Conservation (phyloP, 2,888 invertebrate species). For the Catocala nupta region DNA sequence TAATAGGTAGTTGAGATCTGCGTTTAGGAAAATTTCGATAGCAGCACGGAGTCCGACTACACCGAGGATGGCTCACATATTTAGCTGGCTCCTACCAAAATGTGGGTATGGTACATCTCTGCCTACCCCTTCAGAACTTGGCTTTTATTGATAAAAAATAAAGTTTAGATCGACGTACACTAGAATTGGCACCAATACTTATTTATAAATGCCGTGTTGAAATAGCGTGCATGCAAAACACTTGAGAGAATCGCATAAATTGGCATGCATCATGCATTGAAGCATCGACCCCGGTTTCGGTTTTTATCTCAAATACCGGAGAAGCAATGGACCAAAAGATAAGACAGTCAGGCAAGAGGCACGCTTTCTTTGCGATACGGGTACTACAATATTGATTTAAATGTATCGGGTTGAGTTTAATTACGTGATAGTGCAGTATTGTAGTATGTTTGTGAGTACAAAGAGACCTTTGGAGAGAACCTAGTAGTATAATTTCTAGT, state of each 20-base stretch:
- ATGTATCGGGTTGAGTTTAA: constrained; percentile 39
- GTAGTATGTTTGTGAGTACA: no score
- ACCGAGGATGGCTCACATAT: no score
- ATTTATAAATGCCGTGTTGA: constrained; percentile 44
- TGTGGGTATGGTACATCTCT: no score
- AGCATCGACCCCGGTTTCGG: constrained; percentile 46
- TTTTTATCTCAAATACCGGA: constrained; percentile 65
- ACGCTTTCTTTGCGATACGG: constrained; percentile 60
- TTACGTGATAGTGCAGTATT: constrained; percentile 24
- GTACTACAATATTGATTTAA: constrained; percentile 48
- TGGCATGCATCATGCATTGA: constrained; percentile 48
- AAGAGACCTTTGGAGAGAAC: no score
- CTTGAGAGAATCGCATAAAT: constrained; percentile 54
- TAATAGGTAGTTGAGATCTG: no score
- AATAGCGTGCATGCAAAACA: constrained; percentile 57
- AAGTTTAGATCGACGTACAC: neutral
- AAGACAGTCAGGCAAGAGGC: constrained; percentile 47
- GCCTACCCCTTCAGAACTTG: no score
- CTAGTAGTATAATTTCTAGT: no score
- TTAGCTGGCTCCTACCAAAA: no score
- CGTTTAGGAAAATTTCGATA: no score
- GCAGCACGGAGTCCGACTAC: no score
- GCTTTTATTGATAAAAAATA: neutral
- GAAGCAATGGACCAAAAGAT: constrained; percentile 57
- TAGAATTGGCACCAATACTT: constrained; percentile 22